Base-by-base conservation (phyloP, 2,113 vertebrate species). In the Centropus bengalensis region DNA sequence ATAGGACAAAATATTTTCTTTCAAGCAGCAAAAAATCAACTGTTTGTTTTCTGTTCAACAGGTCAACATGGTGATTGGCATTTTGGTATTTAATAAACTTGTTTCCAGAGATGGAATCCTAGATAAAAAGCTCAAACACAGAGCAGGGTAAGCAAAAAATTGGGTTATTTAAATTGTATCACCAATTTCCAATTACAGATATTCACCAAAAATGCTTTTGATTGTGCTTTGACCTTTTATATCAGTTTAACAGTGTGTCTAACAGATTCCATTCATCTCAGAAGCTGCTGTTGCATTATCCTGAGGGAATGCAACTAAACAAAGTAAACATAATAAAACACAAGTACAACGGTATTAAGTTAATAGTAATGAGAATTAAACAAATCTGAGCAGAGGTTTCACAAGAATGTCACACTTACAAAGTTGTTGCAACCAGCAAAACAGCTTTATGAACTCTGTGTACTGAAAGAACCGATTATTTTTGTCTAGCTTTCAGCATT, bases 11-110 rank as follows among this genome's bases (percentile, higher is more conserved):
- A 7, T 42, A 24, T 69, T 97, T 95, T 68, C 69, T 66, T 94
- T 90, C 60, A 67, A 81, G 56, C 67, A 81, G 59, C 95, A 84
- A 97, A 97, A 96, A 75, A 80, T 88, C 91, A 96, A 96, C 75
- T 86, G 45, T 95, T 93, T 97, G 56, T 98, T 84, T 93, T 98
- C 86, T 97, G 55, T 98, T 98, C 96, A 96, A 86, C 98, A 99
- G 99, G 99, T 99, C 96, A 99, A 99, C 98, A 99, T 99, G 99
- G 99, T 99, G 98, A 99, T 99, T 97, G 99, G 99, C 95, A 99
- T 99, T 98, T 98, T 99, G 98, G 99, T 99, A 96, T 99, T 99
- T 98, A 99, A 99, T 98, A 99, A 99, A 97, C 98, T 99, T 97
- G 99, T 99, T 98, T 99, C 99, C 97, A 99, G 99, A 98, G 99